Base-by-base conservation (phyloP, 1,140 invertebrate genomes). In the Muscidifurax raptorellus region DNA sequence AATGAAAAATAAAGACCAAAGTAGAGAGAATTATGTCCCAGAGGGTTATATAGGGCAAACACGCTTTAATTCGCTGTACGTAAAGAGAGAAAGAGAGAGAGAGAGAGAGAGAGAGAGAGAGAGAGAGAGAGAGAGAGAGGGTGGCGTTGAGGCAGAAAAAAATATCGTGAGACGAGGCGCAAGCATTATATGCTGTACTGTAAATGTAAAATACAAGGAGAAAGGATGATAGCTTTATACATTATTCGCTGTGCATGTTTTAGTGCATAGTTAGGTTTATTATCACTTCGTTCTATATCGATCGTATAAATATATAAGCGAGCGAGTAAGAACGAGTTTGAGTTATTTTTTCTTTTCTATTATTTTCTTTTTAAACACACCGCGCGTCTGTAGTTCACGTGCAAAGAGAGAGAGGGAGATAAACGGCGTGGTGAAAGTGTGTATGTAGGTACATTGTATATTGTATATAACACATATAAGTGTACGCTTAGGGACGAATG, bases 211-310 rank as follows among this genome's bases (percentile, higher is more conserved):
- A 74, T 40, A 79, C 7, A 30, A 74, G n/a, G 25, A 77, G 44
- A 85, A 28, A 83, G 69, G 77, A 66, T 66, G 80, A 80, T 90
- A 91, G 87, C 84, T 90, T 91, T 91, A n/a, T n/a, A 89, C 85
- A 83, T 85, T 28, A 86, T 88, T 90, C 86, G 89, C 90, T 93
- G 89, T 92, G 92, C 92, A 92, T 93, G 92, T 93, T 93, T 93
- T 93, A 93, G 89, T 93, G 92, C 91, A 93, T 93, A 93, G 91
- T 90, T 90, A 90, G n/a, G 83, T 90, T 89, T 88, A 90, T 90
- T 47, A 71, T 80, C 85, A 86, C 32, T 74, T 7, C 67, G 25
- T 69, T 69, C 67, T 69, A 69, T 30, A 69, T 69, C 12, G 25
- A 69, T 69, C 71, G 71, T 9, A 2, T 12, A n/a, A n/a, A n/a